These are phyloP conservation scores for Alosa sapidissima DNA, from an alignment of 2,797 vertebrate genomes.

Conservation along the genomic window DNA sequence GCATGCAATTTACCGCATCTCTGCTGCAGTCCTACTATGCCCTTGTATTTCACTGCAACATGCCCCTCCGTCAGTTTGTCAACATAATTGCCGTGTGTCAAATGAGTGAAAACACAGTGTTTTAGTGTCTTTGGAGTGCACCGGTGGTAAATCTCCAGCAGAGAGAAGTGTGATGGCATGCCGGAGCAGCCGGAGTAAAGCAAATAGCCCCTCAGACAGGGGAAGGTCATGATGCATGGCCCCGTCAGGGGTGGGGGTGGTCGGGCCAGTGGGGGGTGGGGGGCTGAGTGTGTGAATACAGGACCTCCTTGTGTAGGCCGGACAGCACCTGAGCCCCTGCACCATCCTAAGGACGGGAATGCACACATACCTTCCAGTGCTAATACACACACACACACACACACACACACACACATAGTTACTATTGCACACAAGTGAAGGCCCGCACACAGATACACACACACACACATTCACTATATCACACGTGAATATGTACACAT, in stretches of 20 bases:
- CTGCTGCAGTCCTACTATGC: background rate
- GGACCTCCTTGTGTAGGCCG: constrained; percentile 40
- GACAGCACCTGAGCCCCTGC: constrained; percentile 35
- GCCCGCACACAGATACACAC: constrained; percentile 1
- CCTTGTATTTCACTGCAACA: background rate
- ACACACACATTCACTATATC: background rate
- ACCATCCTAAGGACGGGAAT: constrained; percentile 20
- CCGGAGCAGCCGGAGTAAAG: constrained; percentile 19
- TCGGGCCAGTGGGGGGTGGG: background rate
- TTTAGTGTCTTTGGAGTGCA: background rate
- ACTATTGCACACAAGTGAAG: background rate
- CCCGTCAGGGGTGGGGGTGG: constrained; percentile 30
- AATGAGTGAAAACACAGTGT: background rate
- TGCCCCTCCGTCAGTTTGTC: background rate
- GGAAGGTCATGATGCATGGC: constrained; percentile 46
- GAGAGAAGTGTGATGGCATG: background rate
- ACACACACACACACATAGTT: background rate
- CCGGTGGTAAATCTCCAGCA: background rate
- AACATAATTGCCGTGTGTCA: background rate
- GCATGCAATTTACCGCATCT: too few species aligned
- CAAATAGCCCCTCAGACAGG: constrained; percentile 43
- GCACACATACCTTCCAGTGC: background rate
- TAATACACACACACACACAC: background rate
- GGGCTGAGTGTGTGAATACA: constrained; percentile 34
- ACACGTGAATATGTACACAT: background rate